These are phyloP conservation scores for Mungos mungo DNA, from an alignment of 2,113 vertebrate genomes.

Conservation along the genomic window DNA sequence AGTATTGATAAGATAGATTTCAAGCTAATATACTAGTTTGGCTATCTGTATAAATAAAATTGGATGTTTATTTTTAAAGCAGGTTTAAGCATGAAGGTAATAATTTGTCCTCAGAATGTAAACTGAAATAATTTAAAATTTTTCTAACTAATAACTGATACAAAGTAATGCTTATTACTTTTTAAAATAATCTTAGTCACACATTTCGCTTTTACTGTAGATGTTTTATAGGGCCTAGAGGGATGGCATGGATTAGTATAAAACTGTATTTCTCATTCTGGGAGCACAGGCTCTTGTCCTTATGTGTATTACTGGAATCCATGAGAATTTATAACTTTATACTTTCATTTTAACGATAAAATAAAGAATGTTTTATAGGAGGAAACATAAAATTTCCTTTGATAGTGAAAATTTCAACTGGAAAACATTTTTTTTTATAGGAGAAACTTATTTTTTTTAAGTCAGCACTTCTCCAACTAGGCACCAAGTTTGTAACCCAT, in stretches of 20 bases:
- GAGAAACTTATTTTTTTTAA: not conserved
- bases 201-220: not conserved
- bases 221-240: not conserved
- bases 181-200: not conserved
- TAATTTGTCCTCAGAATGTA: conserved; percentile 1
- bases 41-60: not conserved
- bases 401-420: not conserved
- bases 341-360: conserved; percentile 10
- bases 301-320: not conserved
- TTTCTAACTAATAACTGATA: not conserved
- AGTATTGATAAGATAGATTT: not conserved
- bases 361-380: not conserved
- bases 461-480: not conserved
- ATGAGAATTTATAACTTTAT: not conserved
- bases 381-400: not conserved
- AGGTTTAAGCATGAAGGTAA: not conserved
- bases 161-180: not conserved
- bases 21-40: not conserved
- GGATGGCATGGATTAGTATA: not conserved
- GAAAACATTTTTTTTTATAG: not conserved
- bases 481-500: not conserved
- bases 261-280: not conserved
- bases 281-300: not conserved
- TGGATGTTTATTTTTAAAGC: not conserved
- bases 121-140: not conserved